phyloP scores from a whole-genome alignment of 2,797 vertebrate genomes.

The Tiaroga cobitis region DNA sequence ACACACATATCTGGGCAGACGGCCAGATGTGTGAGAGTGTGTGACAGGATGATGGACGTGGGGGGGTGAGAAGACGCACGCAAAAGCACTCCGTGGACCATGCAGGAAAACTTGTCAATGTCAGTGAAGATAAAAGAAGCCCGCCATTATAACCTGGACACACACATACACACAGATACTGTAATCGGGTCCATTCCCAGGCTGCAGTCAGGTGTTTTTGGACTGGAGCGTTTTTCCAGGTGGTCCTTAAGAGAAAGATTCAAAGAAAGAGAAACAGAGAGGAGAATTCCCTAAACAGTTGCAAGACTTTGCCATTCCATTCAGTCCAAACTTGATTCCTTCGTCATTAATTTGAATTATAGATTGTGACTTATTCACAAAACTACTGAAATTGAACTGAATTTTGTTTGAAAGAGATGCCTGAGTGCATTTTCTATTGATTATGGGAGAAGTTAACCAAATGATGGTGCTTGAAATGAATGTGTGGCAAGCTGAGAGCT shows the following conservation, averaged over 20 bases:
- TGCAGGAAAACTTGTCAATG: constrained; percentile 41
- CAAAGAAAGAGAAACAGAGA: neutral
- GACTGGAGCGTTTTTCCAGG: constrained; percentile 38
- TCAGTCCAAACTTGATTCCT: neutral
- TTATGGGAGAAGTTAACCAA: neutral
- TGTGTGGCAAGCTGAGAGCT: too few species aligned
- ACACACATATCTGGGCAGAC: constrained; percentile 35
- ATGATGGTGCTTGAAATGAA: neutral
- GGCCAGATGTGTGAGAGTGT: constrained; percentile 44
- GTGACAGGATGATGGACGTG: constrained; percentile 43
- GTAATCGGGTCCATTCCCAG: neutral
- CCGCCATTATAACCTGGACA: constrained; percentile 41
- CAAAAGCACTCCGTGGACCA: constrained; percentile 32
- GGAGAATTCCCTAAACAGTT: neutral
- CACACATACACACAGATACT: constrained; percentile 59
- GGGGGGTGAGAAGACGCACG: constrained; percentile 15
- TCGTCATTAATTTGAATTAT: neutral
- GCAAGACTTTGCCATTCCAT: neutral
- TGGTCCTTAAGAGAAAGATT: constrained; percentile 11
- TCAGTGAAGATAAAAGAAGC: constrained; percentile 46
- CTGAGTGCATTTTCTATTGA: neutral
- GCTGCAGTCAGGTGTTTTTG: constrained; percentile 35
- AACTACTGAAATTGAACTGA: neutral
- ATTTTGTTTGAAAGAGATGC: neutral
- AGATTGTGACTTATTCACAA: neutral